Base-by-base conservation (phyloP, 2,113 vertebrate genomes). In the Pungitius pungitius region DNA sequence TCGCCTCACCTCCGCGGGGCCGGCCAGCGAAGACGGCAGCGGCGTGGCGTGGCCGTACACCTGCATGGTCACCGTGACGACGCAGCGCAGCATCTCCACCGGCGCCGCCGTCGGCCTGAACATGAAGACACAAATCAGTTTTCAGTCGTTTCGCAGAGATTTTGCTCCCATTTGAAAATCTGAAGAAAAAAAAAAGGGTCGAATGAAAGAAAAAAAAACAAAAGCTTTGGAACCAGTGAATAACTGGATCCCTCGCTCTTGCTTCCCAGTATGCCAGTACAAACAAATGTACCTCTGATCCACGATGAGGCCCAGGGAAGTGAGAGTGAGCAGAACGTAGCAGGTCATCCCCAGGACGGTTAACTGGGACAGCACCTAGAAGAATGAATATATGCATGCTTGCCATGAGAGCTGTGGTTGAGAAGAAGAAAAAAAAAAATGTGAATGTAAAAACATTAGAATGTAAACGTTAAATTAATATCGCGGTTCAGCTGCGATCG, bases 251-350 rank as follows among this genome's bases (percentile, higher is more conserved):
- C 18, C 18, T 42, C 20, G 12, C n/a, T 17, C 13, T 6, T 11
- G 18, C 8, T 24, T 55, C 43, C 55, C 18, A 18, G 37, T 49
- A 54, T 3, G n/a, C 18, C 0, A 15, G 27, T 7, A 55, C 14
- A 20, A 65, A 10, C 0, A 49, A 67, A 37, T 17, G 30, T 83
- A 92, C 96, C 94, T 98, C 88, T 95, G 93, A 45, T 98, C 96
- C 13, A 95, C 88, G 80, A 98, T 89, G 69, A 94, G 94, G 40
- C 97, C 96, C 56, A 96, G 89, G 24, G 93, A 94, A 2, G 94
- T 95, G 84, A 99, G 90, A 0, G 96, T 97, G 57, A 98, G 86
- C 80, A 98, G 91, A 59, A 98, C 80, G 87, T 96, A 96, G 78
- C 75, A 69, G 73, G 90, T 89, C 88, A 94, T 94, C 67, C 96